Evolutionary conservation across 1,140 invertebrate species (phyloP).

Genomic region (Himalopsyche phryganea): DNA sequence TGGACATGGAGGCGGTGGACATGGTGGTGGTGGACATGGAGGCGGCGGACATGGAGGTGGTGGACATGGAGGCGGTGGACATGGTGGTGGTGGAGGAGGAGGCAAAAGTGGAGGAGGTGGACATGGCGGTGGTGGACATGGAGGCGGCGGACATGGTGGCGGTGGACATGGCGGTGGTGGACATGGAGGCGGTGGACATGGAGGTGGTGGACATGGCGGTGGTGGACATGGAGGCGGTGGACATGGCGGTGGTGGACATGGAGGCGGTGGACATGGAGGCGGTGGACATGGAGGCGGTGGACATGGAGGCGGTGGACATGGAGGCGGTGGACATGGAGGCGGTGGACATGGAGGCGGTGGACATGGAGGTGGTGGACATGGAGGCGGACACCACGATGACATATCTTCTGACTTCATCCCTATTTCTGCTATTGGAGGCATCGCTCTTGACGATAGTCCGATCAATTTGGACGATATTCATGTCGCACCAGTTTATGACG

Average conservation of each 20-base stretch:
- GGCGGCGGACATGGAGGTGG: slow-evolving; percentile 6
- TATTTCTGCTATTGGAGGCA: not conserved
- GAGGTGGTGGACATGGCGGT: slow-evolving; percentile 1
- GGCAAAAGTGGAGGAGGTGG: slow-evolving; percentile 1
- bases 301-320: slow-evolving; percentile 37
- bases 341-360: slow-evolving; percentile 33
- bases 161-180: slow-evolving; percentile 1
- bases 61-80: slow-evolving; percentile 5
- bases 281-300: slow-evolving; percentile 37
- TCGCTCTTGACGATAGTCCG: not conserved
- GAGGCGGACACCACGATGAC: slow-evolving; percentile 1
- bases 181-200: not conserved
- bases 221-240: slow-evolving; percentile 6
- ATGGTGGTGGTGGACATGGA: slow-evolving; percentile 7
- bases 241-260: slow-evolving; percentile 3
- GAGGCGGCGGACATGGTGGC: not conserved
- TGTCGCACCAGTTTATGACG: not conserved
- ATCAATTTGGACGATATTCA: not conserved
- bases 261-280: slow-evolving; percentile 25
- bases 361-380: not conserved
- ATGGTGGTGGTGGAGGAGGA: slow-evolving; percentile 7
- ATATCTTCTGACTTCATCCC: not conserved
- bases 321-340: slow-evolving; percentile 35
- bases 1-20: slow-evolving; percentile 4
- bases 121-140: slow-evolving; percentile 8